Conservation (phyloP, 2,888 invertebrate genomes). For the Arge pagana region DNA sequence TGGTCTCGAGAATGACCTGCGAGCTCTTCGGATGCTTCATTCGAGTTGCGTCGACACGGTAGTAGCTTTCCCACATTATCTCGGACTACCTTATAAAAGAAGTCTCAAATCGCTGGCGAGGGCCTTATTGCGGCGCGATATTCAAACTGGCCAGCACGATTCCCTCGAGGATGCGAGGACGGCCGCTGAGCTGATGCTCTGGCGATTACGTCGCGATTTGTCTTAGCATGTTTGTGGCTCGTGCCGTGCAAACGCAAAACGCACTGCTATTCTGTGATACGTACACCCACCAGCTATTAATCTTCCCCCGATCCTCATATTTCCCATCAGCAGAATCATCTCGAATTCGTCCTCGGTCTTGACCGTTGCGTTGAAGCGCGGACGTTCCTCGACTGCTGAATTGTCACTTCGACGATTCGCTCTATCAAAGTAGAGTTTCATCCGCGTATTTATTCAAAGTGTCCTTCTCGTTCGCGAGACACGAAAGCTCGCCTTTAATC, state of each 20-base stretch:
- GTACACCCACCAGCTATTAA: constrained; percentile 11
- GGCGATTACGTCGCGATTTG: constrained; percentile 64
- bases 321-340: neutral
- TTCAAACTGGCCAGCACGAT: constrained; percentile 84
- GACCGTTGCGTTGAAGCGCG: neutral
- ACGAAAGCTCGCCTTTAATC: too few relatives aligned
- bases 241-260: too few relatives aligned
- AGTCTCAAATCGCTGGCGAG: constrained; percentile 80
- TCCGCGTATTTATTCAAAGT: too few relatives aligned
- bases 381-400: too few relatives aligned
- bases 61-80: constrained; percentile 82
- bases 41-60: constrained; percentile 87
- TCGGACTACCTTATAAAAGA: constrained; percentile 81
- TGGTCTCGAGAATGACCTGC: constrained; percentile 91
- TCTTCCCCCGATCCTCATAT: neutral
- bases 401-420: too few relatives aligned
- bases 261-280: constrained; percentile 20
- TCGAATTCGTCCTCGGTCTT: neutral
- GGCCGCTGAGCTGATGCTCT: constrained; percentile 86
- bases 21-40: constrained; percentile 84
- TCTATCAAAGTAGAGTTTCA: too few relatives aligned
- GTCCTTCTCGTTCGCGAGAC: too few relatives aligned
- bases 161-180: constrained; percentile 91
- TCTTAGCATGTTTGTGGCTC: too few relatives aligned
- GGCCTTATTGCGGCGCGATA: constrained; percentile 75